Conservation (phyloP, 2,797 vertebrate genomes). For the Sparus aurata region DNA sequence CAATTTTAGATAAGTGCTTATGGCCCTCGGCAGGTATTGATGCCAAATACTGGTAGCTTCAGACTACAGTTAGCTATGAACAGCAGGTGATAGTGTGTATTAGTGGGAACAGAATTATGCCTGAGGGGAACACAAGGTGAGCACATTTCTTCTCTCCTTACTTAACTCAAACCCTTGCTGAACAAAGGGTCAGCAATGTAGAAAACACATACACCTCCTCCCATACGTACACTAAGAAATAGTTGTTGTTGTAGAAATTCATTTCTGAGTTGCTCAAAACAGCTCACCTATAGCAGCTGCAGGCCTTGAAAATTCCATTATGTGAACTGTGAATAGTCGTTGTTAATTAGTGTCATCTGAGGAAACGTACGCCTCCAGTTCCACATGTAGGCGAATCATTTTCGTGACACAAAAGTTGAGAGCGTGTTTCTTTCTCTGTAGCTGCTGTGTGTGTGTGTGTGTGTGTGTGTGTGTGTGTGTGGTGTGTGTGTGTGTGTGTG, state of each 20-base stretch:
- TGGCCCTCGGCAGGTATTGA: background rate
- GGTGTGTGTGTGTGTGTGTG: conserved; percentile 26
- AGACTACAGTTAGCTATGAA: no score
- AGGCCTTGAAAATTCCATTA: background rate
- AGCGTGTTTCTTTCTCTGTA: background rate
- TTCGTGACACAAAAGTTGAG: background rate
- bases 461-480: no score
- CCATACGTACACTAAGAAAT: no score
- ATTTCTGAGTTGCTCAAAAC: no score
- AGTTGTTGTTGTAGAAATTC: no score
- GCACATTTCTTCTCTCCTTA: background rate
- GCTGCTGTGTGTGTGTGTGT: no score
- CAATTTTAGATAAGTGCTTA: background rate
- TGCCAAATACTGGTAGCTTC: background rate
- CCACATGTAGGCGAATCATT: background rate
- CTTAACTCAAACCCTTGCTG: background rate
- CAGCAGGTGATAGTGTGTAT: background rate
- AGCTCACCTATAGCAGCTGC: no score
- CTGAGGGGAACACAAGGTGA: no score
- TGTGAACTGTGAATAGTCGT: background rate
- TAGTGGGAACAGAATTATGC: no score
- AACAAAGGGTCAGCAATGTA: background rate
- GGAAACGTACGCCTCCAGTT: background rate
- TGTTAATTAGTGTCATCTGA: background rate
- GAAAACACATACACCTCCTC: no score